Percentiles rank a stretch among this genome's conserved stretches.
Evolutionary conservation across 2,888 invertebrate species (phyloP).

Genomic region (Exocentrus adspersus): DNA sequence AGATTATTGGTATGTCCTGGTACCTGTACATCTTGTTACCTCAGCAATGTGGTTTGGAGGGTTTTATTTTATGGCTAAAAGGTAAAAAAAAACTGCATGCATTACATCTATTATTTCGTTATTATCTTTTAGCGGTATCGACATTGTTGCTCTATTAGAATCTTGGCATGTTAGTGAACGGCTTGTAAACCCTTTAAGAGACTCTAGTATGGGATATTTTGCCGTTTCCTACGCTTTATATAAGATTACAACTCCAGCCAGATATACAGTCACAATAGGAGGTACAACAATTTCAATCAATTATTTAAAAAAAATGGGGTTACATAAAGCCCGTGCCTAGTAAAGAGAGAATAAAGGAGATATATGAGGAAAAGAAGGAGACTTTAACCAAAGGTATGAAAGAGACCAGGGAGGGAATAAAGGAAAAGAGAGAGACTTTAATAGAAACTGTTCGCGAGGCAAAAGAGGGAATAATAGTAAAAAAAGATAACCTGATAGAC

Average conservation of each 20-base stretch:
- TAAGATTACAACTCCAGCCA: slow-evolving; percentile 89
- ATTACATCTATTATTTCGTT: neutral
- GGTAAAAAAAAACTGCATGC: slow-evolving; percentile 67
- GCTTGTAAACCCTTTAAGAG: slow-evolving; percentile 78
- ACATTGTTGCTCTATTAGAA: slow-evolving; percentile 83
- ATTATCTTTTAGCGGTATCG: slow-evolving; percentile 85
- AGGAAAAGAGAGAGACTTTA: slow-evolving; percentile 48
- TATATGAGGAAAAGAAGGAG: slow-evolving; percentile 71
- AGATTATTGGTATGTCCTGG: slow-evolving; percentile 95
- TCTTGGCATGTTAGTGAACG: slow-evolving; percentile 80
- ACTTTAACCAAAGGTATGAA: slow-evolving; percentile 71
- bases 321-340: slow-evolving; percentile 85
- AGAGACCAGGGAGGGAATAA: slow-evolving; percentile 63
- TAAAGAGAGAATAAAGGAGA: slow-evolving; percentile 70
- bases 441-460: slow-evolving; percentile 50
- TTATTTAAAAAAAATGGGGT: slow-evolving; percentile 80
- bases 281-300: slow-evolving; percentile 88
- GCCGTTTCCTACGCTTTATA: slow-evolving; percentile 93
- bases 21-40: slow-evolving; percentile 92
- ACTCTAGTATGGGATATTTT: slow-evolving; percentile 86
- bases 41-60: slow-evolving; percentile 89
- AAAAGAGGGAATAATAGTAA: slow-evolving; percentile 60
- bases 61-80: slow-evolving; percentile 87
- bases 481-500: slow-evolving; percentile 71
- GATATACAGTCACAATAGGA: slow-evolving; percentile 93